Percentiles rank a stretch among this genome's conserved stretches.
Evolutionary conservation across 1,140 invertebrate species (phyloP).

Genomic region (Caenorhabditis brenneri): DNA sequence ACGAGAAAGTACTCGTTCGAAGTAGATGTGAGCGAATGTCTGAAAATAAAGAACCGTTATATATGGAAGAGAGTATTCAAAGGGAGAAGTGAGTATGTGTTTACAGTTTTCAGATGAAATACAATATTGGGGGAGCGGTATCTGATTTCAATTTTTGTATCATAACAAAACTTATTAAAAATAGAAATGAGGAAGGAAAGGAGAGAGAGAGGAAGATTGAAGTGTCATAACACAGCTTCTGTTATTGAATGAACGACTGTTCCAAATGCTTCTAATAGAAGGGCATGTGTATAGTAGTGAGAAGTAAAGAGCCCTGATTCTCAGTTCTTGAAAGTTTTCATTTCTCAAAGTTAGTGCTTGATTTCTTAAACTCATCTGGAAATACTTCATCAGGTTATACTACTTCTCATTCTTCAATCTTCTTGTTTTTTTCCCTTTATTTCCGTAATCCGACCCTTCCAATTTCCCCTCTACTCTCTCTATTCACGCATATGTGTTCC

Average conservation of each 20-base stretch:
- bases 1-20: constrained; percentile 23
- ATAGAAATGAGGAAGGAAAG: background rate
- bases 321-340: no score
- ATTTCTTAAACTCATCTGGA: background rate
- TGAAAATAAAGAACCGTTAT: constrained; percentile 13
- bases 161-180: constrained; percentile 18
- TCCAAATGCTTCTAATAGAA: no score
- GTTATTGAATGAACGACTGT: no score
- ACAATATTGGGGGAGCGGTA: background rate
- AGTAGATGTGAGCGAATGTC: constrained; percentile 56
- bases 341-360: no score
- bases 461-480: background rate
- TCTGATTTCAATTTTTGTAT: constrained; percentile 7
- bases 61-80: background rate
- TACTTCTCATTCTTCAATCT: background rate
- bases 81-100: background rate
- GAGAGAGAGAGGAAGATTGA: no score
- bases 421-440: background rate
- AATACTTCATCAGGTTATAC: background rate
- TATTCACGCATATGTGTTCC: constrained; percentile 3
- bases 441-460: constrained; percentile 12
- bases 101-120: constrained; percentile 7
- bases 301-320: no score
- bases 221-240: no score
- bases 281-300: no score